These are phyloP conservation scores for Vulpes vulpes DNA, from an alignment of 2,113 vertebrate genomes.

Conservation along the genomic window DNA sequence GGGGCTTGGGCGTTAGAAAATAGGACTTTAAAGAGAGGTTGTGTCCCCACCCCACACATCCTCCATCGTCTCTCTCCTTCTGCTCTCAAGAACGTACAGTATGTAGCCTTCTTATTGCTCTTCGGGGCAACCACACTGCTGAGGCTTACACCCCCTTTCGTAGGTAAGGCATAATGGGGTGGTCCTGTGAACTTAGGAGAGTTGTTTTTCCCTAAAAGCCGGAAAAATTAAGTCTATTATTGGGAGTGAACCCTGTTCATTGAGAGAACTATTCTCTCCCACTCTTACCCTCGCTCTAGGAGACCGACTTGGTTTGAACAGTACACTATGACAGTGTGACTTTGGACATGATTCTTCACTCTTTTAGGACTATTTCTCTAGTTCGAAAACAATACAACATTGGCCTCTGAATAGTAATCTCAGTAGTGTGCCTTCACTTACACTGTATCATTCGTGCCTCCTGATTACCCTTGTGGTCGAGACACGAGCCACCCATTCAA, in stretches of 20 bases:
- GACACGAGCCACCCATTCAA: not conserved
- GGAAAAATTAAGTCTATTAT: not conserved
- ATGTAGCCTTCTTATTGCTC: not conserved
- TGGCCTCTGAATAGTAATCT: not conserved
- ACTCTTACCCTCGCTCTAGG: not conserved
- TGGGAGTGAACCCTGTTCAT: not conserved
- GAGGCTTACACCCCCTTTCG: not conserved
- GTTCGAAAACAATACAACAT: not conserved
- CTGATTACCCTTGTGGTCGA: not conserved
- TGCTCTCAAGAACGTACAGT: not conserved
- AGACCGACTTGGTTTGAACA: not conserved
- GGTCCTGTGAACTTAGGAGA: not conserved
- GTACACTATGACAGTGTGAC: not conserved
- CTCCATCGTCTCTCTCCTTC: not conserved
- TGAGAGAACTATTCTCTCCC: not conserved
- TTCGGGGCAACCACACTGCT: not conserved
- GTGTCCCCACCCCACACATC: rapidly evolving
- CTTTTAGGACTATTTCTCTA: not conserved
- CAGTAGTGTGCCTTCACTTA: not conserved
- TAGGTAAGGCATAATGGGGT: not conserved
- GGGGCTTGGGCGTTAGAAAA: not conserved
- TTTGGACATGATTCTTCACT: not conserved
- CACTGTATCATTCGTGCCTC: not conserved
- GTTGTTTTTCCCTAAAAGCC: not conserved
- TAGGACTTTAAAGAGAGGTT: not conserved